Conservation (phyloP, 2,888 invertebrate species). For the Brachypterus glaber region DNA sequence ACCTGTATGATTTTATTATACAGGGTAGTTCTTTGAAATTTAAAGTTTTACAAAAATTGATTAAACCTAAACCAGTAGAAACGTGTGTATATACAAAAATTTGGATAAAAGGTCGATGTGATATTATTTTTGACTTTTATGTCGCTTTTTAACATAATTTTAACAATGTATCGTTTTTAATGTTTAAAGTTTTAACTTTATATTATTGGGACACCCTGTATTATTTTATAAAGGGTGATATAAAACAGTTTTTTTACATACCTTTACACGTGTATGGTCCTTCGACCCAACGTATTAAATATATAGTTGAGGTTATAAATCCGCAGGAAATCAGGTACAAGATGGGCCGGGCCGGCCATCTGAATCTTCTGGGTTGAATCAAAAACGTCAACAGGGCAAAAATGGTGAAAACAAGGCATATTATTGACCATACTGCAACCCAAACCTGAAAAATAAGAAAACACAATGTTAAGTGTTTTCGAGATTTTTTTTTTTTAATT, state of each 20-base stretch:
- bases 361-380: slow-evolving; percentile 80
- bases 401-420: slow-evolving; percentile 70
- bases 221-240: no score
- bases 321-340: slow-evolving; percentile 78
- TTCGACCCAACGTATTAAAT: slow-evolving; percentile 29
- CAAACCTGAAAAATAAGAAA: slow-evolving; percentile 43
- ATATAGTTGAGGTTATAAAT: slow-evolving; percentile 29
- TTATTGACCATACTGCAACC: slow-evolving; percentile 67
- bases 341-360: slow-evolving; percentile 87
- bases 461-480: neutral
- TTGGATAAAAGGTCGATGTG: no score
- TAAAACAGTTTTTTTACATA: slow-evolving; percentile 13
- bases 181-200: no score
- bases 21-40: no score
- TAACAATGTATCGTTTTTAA: no score
- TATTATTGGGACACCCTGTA: neutral
- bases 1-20: no score
- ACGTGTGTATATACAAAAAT: no score
- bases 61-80: no score
- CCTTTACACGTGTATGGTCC: slow-evolving; percentile 31
- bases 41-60: no score
- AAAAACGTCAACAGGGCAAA: slow-evolving; percentile 81
- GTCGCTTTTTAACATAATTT: no score
- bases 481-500: no score
- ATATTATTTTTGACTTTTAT: no score